Percentiles rank a stretch among this genome's conserved stretches.
phyloP scores from a whole-genome alignment of 2,888 invertebrate genomes.

The Acanthococcus lagerstroemiae region DNA sequence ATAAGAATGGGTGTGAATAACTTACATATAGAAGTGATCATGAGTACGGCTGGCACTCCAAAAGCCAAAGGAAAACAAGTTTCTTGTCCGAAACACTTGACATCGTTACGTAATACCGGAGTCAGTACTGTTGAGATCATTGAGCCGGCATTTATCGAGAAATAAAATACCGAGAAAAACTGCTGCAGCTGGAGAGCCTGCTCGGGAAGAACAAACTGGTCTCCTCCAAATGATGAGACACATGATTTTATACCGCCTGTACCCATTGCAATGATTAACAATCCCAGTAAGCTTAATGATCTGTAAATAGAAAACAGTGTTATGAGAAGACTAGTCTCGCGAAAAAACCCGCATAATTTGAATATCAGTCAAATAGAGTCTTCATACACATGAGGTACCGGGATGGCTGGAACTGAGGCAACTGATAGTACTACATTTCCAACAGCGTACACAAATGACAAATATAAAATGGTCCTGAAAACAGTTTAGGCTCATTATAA shows the following conservation, averaged over 20 bases:
- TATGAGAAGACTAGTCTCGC: too few relatives aligned
- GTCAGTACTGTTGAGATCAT: slow-evolving; percentile 63
- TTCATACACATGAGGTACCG: slow-evolving; percentile 8
- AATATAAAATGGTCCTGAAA: slow-evolving; percentile 69
- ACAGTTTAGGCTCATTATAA: slow-evolving; percentile 8
- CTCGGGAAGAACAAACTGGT: slow-evolving; percentile 58
- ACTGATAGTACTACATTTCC: slow-evolving; percentile 37
- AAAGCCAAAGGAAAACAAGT: slow-evolving; percentile 64
- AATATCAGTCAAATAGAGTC: background rate
- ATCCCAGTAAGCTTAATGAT: slow-evolving; percentile 46
- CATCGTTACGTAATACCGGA: slow-evolving; percentile 56
- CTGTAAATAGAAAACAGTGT: slow-evolving; percentile 6
- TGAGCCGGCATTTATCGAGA: slow-evolving; percentile 55
- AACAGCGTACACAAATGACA: slow-evolving; percentile 61
- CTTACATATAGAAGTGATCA: slow-evolving; percentile 52
- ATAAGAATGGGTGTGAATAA: slow-evolving; percentile 7
- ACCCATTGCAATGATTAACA: slow-evolving; percentile 60
- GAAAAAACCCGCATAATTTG: too few relatives aligned
- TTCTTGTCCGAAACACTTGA: slow-evolving; percentile 54
- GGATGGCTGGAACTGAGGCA: slow-evolving; percentile 33
- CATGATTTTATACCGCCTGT: slow-evolving; percentile 78
- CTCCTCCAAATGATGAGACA: slow-evolving; percentile 71
- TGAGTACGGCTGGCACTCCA: slow-evolving; percentile 58
- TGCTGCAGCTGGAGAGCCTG: slow-evolving; percentile 55
- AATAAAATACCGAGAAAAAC: slow-evolving; percentile 71